These are phyloP conservation scores for Otis tarda DNA, from an alignment of 2,113 vertebrate genomes.

Conservation along the genomic window DNA sequence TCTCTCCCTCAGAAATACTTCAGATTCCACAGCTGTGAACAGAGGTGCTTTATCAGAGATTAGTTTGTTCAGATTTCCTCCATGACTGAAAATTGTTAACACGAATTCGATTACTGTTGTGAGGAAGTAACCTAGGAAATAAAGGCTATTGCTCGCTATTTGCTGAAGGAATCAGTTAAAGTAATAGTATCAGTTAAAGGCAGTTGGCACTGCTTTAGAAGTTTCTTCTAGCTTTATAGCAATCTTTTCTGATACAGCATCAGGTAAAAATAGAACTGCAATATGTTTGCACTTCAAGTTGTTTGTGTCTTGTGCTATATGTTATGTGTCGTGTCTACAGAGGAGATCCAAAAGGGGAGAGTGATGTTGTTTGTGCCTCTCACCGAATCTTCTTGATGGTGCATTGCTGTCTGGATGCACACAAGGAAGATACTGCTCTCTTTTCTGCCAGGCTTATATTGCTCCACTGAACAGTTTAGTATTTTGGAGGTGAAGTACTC, in stretches of 20 bases:
- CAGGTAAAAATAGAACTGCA: constrained; percentile 1
- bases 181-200: constrained; percentile 37
- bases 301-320: background rate
- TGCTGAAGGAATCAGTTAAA: constrained; percentile 47
- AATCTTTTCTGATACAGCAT: background rate
- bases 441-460: background rate
- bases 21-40: background rate
- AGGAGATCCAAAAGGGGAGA: background rate
- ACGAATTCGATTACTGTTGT: constrained; percentile 29
- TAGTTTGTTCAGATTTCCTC: constrained; percentile 36
- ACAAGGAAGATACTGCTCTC: background rate
- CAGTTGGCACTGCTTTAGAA: background rate
- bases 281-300: background rate
- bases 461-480: background rate
- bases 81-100: constrained; percentile 23
- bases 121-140: constrained; percentile 19
- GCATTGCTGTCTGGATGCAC: background rate
- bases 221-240: background rate
- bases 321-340: background rate
- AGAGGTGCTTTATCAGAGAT: background rate
- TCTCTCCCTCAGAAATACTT: constrained; percentile 34
- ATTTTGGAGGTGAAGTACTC: background rate
- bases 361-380: background rate
- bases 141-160: constrained; percentile 23
- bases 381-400: background rate